Evolutionary conservation across 2,888 invertebrate species (phyloP).

Genomic region (Euzetes globulus): DNA sequence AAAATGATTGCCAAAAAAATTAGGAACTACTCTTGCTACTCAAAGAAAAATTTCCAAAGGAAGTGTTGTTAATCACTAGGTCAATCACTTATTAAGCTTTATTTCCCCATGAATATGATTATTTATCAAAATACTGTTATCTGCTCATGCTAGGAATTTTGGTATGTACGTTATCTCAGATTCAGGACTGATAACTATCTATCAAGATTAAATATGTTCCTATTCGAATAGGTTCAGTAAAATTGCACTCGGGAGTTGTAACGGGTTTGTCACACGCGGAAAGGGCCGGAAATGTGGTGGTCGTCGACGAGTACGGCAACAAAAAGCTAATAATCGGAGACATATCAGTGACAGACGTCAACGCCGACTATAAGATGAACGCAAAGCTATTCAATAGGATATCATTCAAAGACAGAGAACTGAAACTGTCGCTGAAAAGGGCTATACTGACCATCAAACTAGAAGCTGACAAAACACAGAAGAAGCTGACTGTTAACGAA

Average conservation of each 20-base stretch:
- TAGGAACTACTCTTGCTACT: no score
- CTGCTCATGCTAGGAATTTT: no score
- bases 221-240: not conserved
- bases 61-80: no score
- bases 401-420: not conserved
- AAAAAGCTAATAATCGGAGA: not conserved
- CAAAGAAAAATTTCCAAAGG: no score
- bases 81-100: no score
- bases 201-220: no score
- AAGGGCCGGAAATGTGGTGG: not conserved
- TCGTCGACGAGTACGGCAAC: not conserved
- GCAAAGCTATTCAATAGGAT: constrained; percentile 14
- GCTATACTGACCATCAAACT: not conserved
- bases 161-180: no score
- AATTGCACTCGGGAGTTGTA: not conserved
- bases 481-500: not conserved
- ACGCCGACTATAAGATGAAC: not conserved
- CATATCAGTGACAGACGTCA: not conserved
- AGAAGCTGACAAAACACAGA: not conserved
- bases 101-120: no score
- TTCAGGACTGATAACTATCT: no score
- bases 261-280: not conserved
- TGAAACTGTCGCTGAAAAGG: constrained; percentile 12
- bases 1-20: no score
- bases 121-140: no score